Evolutionary conservation across 2,888 invertebrate species (phyloP).

Genomic region (Uloborus plumipes): DNA sequence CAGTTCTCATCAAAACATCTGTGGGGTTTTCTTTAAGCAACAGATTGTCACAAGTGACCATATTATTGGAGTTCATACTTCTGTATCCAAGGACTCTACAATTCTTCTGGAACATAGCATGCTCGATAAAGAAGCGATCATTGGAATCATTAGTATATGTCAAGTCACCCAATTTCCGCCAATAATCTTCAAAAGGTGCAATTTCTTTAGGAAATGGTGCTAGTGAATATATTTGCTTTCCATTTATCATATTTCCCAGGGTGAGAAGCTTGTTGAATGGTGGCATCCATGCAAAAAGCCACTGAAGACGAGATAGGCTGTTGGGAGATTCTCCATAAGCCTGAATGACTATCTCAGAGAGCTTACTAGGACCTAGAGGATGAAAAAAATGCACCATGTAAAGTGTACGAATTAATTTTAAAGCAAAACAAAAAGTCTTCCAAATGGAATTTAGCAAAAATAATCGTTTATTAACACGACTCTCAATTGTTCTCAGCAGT

Average conservation of each 20-base stretch:
- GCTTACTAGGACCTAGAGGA: conserved; percentile 28
- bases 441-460: too few relatives aligned
- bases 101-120: conserved; percentile 54
- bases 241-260: conserved; percentile 27
- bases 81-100: conserved; percentile 45
- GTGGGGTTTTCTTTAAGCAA: conserved; percentile 29
- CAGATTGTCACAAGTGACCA: conserved; percentile 46
- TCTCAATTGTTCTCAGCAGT: too few relatives aligned
- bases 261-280: conserved; percentile 25
- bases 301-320: conserved; percentile 58
- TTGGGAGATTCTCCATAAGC: conserved; percentile 30
- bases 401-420: too few relatives aligned
- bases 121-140: conserved; percentile 68
- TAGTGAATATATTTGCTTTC: conserved; percentile 52
- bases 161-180: conserved; percentile 63
- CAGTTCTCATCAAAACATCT: conserved; percentile 63
- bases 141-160: conserved; percentile 61
- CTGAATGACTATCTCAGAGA: conserved; percentile 39
- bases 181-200: conserved; percentile 58
- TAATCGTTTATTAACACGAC: too few relatives aligned
- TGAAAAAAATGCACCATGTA: too few relatives aligned
- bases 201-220: conserved; percentile 53
- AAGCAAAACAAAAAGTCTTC: too few relatives aligned
- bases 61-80: conserved; percentile 5
- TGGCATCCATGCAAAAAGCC: conserved; percentile 64